A percentile compares a stretch with the other conserved stretches of the same genome.
Conservation (phyloP, 2,888 invertebrate genomes). For the Acanthococcus lagerstroemiae region DNA sequence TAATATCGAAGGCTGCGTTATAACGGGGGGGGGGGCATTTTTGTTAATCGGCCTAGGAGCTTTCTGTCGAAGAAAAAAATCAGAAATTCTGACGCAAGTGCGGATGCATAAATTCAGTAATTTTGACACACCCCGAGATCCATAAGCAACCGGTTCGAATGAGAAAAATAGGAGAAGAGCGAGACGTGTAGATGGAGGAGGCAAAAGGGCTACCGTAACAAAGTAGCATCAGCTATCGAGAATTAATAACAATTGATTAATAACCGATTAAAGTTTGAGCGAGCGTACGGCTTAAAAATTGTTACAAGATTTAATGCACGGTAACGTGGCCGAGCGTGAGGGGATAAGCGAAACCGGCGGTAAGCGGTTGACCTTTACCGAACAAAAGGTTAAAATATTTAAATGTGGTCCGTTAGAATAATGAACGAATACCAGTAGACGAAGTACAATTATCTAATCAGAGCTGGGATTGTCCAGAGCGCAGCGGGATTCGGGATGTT, state of each 20-base stretch:
- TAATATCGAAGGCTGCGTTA: not conserved
- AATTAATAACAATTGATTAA: slow-evolving; percentile 29
- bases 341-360: slow-evolving; percentile 13
- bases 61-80: not conserved
- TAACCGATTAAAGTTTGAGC: slow-evolving; percentile 28
- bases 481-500: slow-evolving; percentile 28
- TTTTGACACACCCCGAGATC: too few species aligned
- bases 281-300: slow-evolving; percentile 12
- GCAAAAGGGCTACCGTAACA: slow-evolving; percentile 27
- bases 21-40: too few species aligned
- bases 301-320: not conserved
- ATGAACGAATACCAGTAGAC: slow-evolving; percentile 26
- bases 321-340: not conserved
- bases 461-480: slow-evolving; percentile 31
- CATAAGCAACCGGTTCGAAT: slow-evolving; percentile 16
- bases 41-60: not conserved
- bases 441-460: slow-evolving; percentile 32
- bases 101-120: slow-evolving; percentile 7
- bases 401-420: slow-evolving; percentile 22
- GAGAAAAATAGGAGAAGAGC: too few species aligned
- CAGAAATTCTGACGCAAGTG: not conserved
- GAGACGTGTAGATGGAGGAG: not conserved
- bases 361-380: slow-evolving; percentile 30
- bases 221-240: slow-evolving; percentile 12
- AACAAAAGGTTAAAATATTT: slow-evolving; percentile 31